phyloP scores from a whole-genome alignment of 92 coral and sea anemone genomes.

The Epizoanthus stellaris region DNA sequence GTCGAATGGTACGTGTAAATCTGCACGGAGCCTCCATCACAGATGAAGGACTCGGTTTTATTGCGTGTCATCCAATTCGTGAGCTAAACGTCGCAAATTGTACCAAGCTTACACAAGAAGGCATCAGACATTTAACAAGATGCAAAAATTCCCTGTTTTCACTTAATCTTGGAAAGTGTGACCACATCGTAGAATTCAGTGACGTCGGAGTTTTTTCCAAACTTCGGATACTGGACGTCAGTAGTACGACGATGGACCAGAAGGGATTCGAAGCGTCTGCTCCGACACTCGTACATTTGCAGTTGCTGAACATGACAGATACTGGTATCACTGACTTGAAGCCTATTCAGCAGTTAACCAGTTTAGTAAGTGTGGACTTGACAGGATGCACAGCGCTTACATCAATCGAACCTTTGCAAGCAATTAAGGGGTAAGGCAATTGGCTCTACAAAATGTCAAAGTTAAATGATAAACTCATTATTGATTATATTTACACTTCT shows the following conservation, averaged over 20 bases:
- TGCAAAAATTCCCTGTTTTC: constrained; percentile 74
- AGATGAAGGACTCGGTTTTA: constrained; percentile 67
- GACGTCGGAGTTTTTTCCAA: constrained; percentile 60
- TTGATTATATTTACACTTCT: not conserved
- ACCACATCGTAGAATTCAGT: constrained; percentile 54
- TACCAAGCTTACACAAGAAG: constrained; percentile 57
- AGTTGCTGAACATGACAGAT: constrained; percentile 58
- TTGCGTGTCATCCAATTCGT: constrained; percentile 74
- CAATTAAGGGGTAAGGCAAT: constrained; percentile 68
- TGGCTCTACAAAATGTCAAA: not conserved
- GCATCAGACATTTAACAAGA: constrained; percentile 57
- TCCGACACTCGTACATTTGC: constrained; percentile 46
- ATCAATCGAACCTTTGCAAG: constrained; percentile 62
- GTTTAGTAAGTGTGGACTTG: constrained; percentile 70
- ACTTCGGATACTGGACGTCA: constrained; percentile 68
- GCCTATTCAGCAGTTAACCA: constrained; percentile 63
- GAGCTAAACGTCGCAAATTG: constrained; percentile 83
- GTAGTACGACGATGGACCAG: constrained; percentile 67
- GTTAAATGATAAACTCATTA: not conserved
- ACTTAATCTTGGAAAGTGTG: constrained; percentile 66
- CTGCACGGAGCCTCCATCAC: constrained; percentile 73
- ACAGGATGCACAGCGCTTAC: constrained; percentile 66
- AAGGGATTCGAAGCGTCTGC: constrained; percentile 56
- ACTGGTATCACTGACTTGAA: constrained; percentile 65
- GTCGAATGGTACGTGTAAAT: constrained; percentile 75